Evolutionary conservation across 1,140 invertebrate genomes (phyloP).

Genomic region (Eumaeus atala): DNA sequence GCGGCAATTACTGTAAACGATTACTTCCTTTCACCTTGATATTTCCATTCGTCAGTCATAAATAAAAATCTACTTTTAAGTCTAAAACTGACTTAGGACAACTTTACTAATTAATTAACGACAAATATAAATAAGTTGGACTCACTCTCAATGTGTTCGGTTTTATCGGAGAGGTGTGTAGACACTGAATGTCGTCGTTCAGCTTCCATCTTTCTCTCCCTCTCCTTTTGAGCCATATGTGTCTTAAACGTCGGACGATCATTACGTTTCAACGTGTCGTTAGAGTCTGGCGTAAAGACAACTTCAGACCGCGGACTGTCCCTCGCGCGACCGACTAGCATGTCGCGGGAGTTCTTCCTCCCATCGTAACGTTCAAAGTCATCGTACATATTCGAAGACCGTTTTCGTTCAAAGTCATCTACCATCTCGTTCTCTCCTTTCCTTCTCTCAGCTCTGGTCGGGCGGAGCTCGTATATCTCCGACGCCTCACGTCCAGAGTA

Average conservation of each 20-base stretch:
- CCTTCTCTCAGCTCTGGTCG: slow-evolving; percentile 47
- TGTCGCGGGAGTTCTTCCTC: slow-evolving; percentile 66
- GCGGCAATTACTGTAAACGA: no score
- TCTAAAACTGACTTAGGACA: no score
- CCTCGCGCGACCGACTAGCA: slow-evolving; percentile 61
- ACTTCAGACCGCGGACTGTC: slow-evolving; percentile 68
- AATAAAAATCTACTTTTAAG: no score
- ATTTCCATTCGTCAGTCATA: no score
- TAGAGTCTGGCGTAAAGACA: slow-evolving; percentile 47
- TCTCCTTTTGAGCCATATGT: slow-evolving; percentile 76
- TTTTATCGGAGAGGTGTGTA: slow-evolving; percentile 82
- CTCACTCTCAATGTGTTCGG: slow-evolving; percentile 81
- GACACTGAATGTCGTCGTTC: slow-evolving; percentile 85
- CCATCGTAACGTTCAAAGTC: slow-evolving; percentile 67
- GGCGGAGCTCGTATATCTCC: slow-evolving; percentile 68
- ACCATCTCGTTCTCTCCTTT: slow-evolving; percentile 52
- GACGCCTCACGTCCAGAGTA: slow-evolving; percentile 62
- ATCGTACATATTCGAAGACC: slow-evolving; percentile 49
- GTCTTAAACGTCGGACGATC: slow-evolving; percentile 79
- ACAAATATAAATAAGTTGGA: slow-evolving; percentile 27
- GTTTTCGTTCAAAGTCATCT: slow-evolving; percentile 48
- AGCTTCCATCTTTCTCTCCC: slow-evolving; percentile 79
- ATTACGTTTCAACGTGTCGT: slow-evolving; percentile 44
- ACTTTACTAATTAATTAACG: no score
- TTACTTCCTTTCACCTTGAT: no score